A percentile compares a stretch with the other conserved stretches of the same genome.
phyloP scores from a whole-genome alignment of 2,888 invertebrate genomes.

The Prosapia bicincta region DNA sequence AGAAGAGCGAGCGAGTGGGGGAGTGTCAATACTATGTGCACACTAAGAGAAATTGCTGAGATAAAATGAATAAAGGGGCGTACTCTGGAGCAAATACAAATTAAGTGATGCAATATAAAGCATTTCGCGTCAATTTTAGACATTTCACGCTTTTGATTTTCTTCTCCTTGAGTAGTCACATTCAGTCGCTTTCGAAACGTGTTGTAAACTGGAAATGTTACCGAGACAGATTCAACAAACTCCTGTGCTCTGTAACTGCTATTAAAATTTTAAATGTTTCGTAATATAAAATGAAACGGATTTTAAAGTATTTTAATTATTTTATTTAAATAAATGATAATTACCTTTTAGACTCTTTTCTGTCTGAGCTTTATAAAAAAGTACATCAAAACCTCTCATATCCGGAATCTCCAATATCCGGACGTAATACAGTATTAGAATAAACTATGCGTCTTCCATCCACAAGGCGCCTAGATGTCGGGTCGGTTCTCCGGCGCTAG shows the following conservation, averaged over 20 bases:
- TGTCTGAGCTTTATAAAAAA: too few species aligned
- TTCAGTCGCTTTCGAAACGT: neutral
- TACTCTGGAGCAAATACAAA: neutral
- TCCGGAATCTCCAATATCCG: too few species aligned
- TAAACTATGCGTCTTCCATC: too few species aligned
- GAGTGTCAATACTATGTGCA: neutral
- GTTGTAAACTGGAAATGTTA: neutral
- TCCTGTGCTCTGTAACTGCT: neutral
- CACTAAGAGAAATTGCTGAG: neutral
- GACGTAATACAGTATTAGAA: too few species aligned
- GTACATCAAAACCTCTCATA: too few species aligned
- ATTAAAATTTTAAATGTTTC: neutral
- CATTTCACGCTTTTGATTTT: neutral
- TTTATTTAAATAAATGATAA: too few species aligned
- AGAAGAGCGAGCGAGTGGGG: neutral
- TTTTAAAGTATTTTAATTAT: too few species aligned
- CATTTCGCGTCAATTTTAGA: neutral
- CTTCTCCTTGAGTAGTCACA: neutral
- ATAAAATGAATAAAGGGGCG: neutral
- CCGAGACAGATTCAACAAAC: neutral
- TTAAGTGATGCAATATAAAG: neutral
- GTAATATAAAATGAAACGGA: too few species aligned
- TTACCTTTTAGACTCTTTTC: too few species aligned
- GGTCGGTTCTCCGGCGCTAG: too few species aligned
- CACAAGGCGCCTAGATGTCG: too few species aligned